These are phyloP conservation scores for Thecophora atra DNA, from an alignment of 2,888 invertebrate species.

Conservation along the genomic window DNA sequence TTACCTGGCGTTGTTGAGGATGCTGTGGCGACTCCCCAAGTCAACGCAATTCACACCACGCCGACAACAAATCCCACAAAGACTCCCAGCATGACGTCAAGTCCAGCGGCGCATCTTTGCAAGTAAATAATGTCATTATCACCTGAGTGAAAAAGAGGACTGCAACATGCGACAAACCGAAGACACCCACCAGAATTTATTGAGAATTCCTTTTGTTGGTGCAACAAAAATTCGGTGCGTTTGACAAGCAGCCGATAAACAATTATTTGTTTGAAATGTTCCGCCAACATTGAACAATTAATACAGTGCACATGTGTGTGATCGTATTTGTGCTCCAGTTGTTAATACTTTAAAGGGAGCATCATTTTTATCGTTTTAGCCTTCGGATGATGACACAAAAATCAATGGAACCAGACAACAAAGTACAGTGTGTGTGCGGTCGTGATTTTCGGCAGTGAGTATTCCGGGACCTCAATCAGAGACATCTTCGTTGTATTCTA, in stretches of 20 bases:
- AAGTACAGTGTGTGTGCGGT: conserved; percentile 17
- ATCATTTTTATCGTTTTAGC: not conserved
- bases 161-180: conserved; percentile 4
- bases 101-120: conserved; percentile 46
- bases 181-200: conserved; percentile 12
- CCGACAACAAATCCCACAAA: conserved; percentile 44
- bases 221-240: conserved; percentile 49
- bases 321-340: conserved; percentile 7
- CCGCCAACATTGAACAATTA: conserved; percentile 18
- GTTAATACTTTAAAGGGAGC: not conserved
- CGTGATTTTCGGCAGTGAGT: not conserved
- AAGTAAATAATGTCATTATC: conserved; percentile 55
- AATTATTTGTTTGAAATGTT: conserved; percentile 47
- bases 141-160: conserved; percentile 44
- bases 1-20: conserved; percentile 9
- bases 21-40: conserved; percentile 26
- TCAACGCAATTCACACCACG: no score
- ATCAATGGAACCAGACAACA: not conserved
- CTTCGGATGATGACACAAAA: not conserved
- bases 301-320: not conserved
- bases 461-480: not conserved
- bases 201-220: conserved; percentile 40
- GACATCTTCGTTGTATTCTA: no score
- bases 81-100: conserved; percentile 52
- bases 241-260: conserved; percentile 60